A percentile compares a stretch with the other conserved stretches of the same genome.
phyloP scores from a whole-genome alignment of 2,113 vertebrate species.

The Pterocles burchelli region DNA sequence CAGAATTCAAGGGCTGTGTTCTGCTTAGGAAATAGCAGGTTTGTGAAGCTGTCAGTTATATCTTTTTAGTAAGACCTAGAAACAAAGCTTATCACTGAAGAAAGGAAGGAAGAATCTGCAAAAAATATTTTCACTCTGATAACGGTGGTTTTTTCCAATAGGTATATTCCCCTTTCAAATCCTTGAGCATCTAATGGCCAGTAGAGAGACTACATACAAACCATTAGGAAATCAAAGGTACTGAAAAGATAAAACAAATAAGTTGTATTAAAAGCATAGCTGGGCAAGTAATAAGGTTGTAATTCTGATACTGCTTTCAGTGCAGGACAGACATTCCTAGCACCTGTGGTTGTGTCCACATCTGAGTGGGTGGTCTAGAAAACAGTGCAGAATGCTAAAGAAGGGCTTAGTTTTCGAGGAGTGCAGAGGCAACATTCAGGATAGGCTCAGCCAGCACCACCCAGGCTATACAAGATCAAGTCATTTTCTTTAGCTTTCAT shows the following conservation, averaged over 20 bases:
- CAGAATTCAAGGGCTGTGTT: not conserved
- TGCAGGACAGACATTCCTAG: constrained; percentile 63
- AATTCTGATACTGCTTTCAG: constrained; percentile 67
- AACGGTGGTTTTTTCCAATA: not conserved
- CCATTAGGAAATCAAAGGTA: constrained; percentile 64
- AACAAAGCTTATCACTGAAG: not conserved
- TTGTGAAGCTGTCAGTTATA: not conserved
- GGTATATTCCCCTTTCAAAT: not conserved
- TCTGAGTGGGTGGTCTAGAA: constrained; percentile 83
- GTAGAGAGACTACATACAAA: constrained; percentile 28
- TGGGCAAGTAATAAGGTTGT: constrained; percentile 60
- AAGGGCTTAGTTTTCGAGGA: constrained; percentile 65
- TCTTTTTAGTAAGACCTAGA: not conserved
- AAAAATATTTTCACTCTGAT: not conserved
- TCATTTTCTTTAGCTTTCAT: constrained; percentile 59
- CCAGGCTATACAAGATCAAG: constrained; percentile 41
- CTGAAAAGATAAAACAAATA: constrained; percentile 68
- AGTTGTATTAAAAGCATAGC: constrained; percentile 51
- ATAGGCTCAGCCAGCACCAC: constrained; percentile 18
- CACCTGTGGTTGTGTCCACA: constrained; percentile 78
- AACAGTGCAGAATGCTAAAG: constrained; percentile 53
- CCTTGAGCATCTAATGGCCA: constrained; percentile 24
- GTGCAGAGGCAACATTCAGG: not conserved
- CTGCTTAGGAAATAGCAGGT: not conserved
- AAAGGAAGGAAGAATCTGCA: not conserved